Percentiles rank a stretch among this genome's conserved stretches.
Conservation (phyloP, 2,113 vertebrate species). For the Ptilorrhoa leucosticta region DNA sequence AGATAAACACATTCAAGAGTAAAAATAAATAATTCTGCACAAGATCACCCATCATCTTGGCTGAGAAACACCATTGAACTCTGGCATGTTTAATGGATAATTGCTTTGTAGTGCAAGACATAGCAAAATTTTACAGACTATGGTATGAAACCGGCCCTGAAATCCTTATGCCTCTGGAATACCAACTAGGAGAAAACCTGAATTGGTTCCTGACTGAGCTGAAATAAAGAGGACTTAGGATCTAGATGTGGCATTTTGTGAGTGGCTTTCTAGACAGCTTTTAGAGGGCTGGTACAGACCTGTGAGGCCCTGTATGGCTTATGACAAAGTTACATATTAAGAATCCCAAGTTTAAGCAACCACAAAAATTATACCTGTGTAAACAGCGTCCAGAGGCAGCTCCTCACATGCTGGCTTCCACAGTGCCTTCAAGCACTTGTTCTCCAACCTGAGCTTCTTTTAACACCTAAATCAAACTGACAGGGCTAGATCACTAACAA, state of each 20-base stretch:
- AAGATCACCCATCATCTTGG: neutral
- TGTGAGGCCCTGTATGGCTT: fast-evolving
- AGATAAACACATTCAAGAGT: neutral
- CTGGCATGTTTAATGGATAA: neutral
- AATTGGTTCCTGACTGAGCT: neutral
- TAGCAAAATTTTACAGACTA: neutral
- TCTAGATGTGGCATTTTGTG: neutral
- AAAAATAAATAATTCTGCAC: neutral
- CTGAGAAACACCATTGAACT: neutral
- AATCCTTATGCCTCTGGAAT: neutral
- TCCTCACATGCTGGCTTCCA: neutral
- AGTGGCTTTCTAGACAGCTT: neutral
- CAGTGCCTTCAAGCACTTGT: neutral
- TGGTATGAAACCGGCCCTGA: neutral
- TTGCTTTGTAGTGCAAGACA: neutral
- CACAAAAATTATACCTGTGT: neutral
- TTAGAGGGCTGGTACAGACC: neutral
- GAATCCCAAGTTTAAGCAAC: neutral
- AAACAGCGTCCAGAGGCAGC: neutral
- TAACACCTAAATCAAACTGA: neutral
- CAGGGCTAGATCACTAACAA: neutral
- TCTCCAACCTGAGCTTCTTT: neutral
- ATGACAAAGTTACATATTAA: neutral
- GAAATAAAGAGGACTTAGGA: neutral
- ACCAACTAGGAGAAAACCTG: neutral